These are phyloP conservation scores for Poeciliopsis gracilis DNA, from an alignment of 2,797 vertebrate genomes.

Conservation along the genomic window DNA sequence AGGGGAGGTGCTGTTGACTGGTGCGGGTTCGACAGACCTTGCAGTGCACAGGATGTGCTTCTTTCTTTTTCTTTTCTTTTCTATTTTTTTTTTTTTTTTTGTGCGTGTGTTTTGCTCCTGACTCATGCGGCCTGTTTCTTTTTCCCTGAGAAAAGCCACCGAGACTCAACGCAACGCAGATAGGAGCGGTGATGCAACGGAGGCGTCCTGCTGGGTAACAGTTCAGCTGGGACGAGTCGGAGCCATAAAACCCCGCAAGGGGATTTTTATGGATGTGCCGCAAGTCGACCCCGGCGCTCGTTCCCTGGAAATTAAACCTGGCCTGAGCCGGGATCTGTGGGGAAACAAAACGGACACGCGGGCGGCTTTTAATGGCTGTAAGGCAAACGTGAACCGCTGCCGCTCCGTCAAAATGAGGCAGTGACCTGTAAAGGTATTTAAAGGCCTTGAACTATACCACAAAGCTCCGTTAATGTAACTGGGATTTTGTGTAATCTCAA, in stretches of 20 bases:
- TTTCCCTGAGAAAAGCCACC: conserved; percentile 11
- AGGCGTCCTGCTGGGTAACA: conserved; percentile 33
- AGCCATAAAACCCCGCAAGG: conserved; percentile 25
- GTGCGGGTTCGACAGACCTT: conserved; percentile 22
- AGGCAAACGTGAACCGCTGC: conserved; percentile 5
- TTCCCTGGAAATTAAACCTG: background rate
- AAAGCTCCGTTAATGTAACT: background rate
- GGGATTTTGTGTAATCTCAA: background rate
- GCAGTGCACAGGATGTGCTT: conserved; percentile 31
- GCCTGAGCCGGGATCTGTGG: background rate
- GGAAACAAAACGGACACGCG: background rate
- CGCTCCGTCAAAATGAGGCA: conserved; percentile 9
- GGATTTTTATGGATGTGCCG: background rate
- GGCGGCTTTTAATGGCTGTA: background rate
- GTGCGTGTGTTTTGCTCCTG: background rate
- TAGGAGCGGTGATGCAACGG: conserved; percentile 52
- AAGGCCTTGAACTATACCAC: background rate
- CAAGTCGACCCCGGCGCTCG: background rate
- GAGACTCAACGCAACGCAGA: conserved; percentile 9
- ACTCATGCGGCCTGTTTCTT: conserved; percentile 13
- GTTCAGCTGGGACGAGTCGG: conserved; percentile 39
- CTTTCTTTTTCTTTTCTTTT: background rate
- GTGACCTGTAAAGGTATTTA: background rate
- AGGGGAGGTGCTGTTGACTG: background rate
- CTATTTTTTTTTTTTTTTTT: too few relatives aligned